phyloP scores from a whole-genome alignment of 2,797 vertebrate genomes.

The Echiichthys vipera region DNA sequence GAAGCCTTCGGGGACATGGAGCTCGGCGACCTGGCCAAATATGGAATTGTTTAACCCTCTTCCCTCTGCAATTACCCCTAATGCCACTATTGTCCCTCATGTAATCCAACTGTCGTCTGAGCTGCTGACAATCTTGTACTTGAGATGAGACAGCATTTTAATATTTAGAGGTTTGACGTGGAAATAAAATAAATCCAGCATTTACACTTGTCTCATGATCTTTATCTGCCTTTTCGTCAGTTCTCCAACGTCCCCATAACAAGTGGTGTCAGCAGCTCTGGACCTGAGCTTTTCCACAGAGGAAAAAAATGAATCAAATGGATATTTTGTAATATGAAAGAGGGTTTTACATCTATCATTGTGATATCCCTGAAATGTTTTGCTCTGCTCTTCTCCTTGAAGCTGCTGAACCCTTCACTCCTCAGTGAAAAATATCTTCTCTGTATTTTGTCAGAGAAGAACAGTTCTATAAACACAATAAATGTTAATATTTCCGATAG shows the following conservation, averaged over 20 bases:
- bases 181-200: constrained; percentile 11
- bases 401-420: constrained; percentile 30
- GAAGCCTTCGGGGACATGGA: constrained; percentile 89
- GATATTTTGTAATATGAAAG: constrained; percentile 17
- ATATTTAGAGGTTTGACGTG: constrained; percentile 40
- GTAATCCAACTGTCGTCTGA: constrained; percentile 2
- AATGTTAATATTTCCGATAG: constrained; percentile 56
- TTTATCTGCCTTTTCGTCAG: constrained; percentile 27
- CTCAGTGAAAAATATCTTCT: constrained; percentile 12
- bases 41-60: constrained; percentile 81
- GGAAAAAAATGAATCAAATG: background rate
- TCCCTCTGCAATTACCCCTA: background rate
- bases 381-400: constrained; percentile 18
- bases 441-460: constrained; percentile 35
- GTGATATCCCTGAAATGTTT: constrained; percentile 4
- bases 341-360: constrained; percentile 21
- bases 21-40: constrained; percentile 87
- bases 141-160: constrained; percentile 29
- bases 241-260: too few species aligned
- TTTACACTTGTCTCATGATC: constrained; percentile 29
- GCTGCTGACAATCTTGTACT: constrained; percentile 7
- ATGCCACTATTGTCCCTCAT: constrained; percentile 1
- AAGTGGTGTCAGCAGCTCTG: constrained; percentile 5
- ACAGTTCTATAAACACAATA: constrained; percentile 47
- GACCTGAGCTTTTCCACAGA: background rate